Conservation (phyloP, 30 jellyfish, hydroid and myxozoan genomes). For the Clytia hemisphaerica region DNA sequence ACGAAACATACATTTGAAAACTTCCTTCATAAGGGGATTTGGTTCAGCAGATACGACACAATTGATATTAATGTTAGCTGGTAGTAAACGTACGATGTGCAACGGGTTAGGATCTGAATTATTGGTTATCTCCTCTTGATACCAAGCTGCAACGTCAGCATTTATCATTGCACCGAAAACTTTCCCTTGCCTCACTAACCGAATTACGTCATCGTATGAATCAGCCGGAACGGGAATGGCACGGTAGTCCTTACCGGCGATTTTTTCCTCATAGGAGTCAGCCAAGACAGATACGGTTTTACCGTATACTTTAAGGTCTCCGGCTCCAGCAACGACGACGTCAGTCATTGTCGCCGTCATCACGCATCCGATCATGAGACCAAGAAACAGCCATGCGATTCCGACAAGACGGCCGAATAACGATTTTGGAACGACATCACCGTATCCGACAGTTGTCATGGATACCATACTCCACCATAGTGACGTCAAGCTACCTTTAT, state of each 20-base stretch:
- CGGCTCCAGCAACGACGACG: conserved; percentile 28
- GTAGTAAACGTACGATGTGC: conserved; percentile 15
- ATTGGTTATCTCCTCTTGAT: conserved; percentile 28
- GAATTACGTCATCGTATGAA: conserved; percentile 20
- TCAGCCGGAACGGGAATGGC: conserved; percentile 22
- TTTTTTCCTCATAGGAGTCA: conserved; percentile 10
- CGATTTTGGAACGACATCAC: conserved; percentile 35
- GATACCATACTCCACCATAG: conserved; percentile 45
- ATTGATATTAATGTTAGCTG: conserved; percentile 22
- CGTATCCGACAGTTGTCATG: conserved; percentile 43
- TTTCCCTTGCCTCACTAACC: conserved; percentile 21
- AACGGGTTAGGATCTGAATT: neutral
- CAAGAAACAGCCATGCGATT: conserved; percentile 22
- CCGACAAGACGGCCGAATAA: conserved; percentile 19
- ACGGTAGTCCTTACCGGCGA: conserved; percentile 26
- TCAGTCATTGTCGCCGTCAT: conserved; percentile 38
- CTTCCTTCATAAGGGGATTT: neutral
- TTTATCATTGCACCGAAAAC: conserved; percentile 36
- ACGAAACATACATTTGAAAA: conserved; percentile 17
- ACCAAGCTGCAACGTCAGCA: conserved; percentile 46
- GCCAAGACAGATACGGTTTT: conserved; percentile 38
- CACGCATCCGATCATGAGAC: conserved; percentile 38
- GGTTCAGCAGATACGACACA: conserved; percentile 6
- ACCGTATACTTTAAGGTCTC: conserved; percentile 24
- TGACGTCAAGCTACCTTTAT: conserved; percentile 25